Evolutionary conservation across 37 sponge, comb jelly and placozoan genomes (phyloP), one percentile per base, ranked within the genome.

Genomic region (Beroe forskalii): DNA sequence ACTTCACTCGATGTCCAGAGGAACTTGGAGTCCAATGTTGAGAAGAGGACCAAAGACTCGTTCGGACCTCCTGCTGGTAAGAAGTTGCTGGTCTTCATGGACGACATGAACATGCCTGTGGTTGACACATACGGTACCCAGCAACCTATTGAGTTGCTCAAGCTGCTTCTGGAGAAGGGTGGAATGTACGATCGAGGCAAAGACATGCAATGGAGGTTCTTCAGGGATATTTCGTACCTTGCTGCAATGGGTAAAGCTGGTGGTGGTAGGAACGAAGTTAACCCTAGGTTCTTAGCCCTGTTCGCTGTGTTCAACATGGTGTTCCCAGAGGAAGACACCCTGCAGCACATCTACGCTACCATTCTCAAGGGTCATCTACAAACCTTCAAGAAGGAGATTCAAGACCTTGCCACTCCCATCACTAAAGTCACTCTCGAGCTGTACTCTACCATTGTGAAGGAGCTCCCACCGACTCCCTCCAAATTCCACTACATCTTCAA

Each of bases 401-500:
- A 96, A 60, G 92, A 92, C 2, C 90, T 98, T 39, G 90, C 94
- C 32, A 89, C 91, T 31, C 67, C 89, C 3, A 83, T 98, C 48
- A 96, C 99, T 36, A 89, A 42, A 20, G 94, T 94, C 17, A 98
- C 99, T 33, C 92, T 98, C 91, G 94, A 95, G 61, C 92, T 96
- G n/a, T 98, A 98, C 89, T 69, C 93, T 67, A 89, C 92, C 0
- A 92, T 96, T 17, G 95, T 98, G 19, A 89, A 92, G 38, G 96
- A 96, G 80, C 93, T 98, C 6, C 99, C 96, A 27, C 99, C 99
- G 12, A 98, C 96, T 40, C 99, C 99, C 12, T 96, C 96, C 76
- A 98, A 96, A 89, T 98, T 98, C 92, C 99, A 98, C 91, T 98
- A 98, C 94, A 98, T 98, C 62, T 98, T 98, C 93, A 96, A 98